Base-by-base conservation (phyloP, 2,888 invertebrate genomes). In the Yponomeuta cagnagella region DNA sequence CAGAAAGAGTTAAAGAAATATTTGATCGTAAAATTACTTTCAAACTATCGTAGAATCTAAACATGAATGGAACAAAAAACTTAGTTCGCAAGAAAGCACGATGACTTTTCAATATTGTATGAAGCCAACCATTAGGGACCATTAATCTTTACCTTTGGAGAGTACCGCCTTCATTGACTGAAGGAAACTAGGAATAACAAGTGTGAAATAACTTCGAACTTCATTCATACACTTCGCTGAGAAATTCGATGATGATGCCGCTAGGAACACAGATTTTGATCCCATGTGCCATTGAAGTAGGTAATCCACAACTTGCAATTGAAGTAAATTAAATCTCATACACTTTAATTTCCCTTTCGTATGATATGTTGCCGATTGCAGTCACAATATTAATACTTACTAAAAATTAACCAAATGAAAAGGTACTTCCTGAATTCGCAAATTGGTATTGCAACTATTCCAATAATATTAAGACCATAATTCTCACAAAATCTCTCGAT, bases 181-280 rank as follows among this genome's bases (percentile, higher is more conserved):
- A 75, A 72, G 52, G 52, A 58, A 58, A 58, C 52, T 58, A 58
- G 52, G 15, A 58, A 58, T 58, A 58, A 58, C 52, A 58, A 58
- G 52, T 58, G 52, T 58, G 52, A 58, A 37, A 43, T 68, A 68
- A 37, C 15, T 37, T 5, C 77, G 78, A 78, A 43, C 79, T 84
- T 82, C 84, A 86, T 82, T 84, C 79, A 82, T 75, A 75, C 78
- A 82, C 78, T 79, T 68, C 68, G 37, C 81, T 84, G 80, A 86
- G 76, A 80, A 85, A 77, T 80, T 78, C 75, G 75, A 77, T 78
- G 85, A 15, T 15, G 2, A 15, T 58, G 12, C 15, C 52, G 15
- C 15, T 58, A 4, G 15, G 12, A 15, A 1, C 52, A 15, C 12
- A 15, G 15, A 58, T 58, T 3, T 58, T 58, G 52, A 58, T 58